These are phyloP conservation scores for Prorops nasuta DNA, from an alignment of 1,140 invertebrate genomes.

Conservation along the genomic window DNA sequence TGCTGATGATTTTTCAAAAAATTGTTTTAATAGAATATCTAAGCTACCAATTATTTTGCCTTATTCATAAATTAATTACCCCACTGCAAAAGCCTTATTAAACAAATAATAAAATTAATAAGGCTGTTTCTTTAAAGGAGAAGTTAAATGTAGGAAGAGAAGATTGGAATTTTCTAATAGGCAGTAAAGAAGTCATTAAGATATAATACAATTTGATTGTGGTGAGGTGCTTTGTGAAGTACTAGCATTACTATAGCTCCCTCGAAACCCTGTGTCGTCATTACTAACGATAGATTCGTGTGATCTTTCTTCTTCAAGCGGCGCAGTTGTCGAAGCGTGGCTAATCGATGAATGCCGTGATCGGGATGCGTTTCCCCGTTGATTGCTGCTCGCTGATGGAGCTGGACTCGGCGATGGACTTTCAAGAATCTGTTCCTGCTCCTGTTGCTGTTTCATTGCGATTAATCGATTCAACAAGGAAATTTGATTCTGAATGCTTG, in stretches of 20 bases:
- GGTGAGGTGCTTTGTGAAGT: conserved; percentile 30
- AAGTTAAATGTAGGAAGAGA: not conserved
- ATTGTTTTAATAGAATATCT: not conserved
- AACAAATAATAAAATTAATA: conserved; percentile 17
- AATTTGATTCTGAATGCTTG: conserved; percentile 61
- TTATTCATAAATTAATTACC: not conserved
- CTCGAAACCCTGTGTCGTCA: conserved; percentile 36
- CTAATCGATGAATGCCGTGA: conserved; percentile 48
- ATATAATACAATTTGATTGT: conserved; percentile 39
- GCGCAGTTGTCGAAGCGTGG: conserved; percentile 41
- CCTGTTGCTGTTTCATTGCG: conserved; percentile 49
- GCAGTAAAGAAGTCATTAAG: conserved; percentile 24
- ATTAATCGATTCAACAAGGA: conserved; percentile 58
- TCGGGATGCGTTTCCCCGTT: conserved; percentile 39
- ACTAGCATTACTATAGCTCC: conserved; percentile 39
- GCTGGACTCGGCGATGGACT: conserved; percentile 48
- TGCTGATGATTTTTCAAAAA: not conserved
- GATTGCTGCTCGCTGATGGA: conserved; percentile 42
- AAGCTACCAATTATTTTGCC: not conserved
- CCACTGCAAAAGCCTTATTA: not conserved
- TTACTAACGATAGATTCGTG: conserved; percentile 27
- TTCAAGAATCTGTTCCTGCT: conserved; percentile 45
- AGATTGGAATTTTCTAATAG: not conserved
- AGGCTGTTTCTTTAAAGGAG: not conserved
- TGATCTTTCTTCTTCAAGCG: conserved; percentile 39